A percentile compares a stretch with the other conserved stretches of the same genome.
phyloP scores from a whole-genome alignment of 1,140 invertebrate genomes.

The Brachionus angularis region DNA sequence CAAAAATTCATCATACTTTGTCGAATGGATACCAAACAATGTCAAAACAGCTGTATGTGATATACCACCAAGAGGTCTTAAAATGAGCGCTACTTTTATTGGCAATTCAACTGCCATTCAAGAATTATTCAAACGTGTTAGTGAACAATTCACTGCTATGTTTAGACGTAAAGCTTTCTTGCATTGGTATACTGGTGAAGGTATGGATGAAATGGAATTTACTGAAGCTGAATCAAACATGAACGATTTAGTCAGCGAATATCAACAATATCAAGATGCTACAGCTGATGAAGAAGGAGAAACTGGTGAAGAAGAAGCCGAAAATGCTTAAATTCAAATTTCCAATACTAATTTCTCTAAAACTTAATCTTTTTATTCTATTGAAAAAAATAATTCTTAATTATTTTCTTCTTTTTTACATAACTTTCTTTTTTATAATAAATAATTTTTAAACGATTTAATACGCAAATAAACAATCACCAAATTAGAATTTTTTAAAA shows the following conservation, averaged over 20 bases:
- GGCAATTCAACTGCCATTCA: constrained; percentile 44
- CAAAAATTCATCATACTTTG: constrained; percentile 70
- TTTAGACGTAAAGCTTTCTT: constrained; percentile 85
- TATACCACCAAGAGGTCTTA: constrained; percentile 80
- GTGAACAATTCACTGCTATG: constrained; percentile 82
- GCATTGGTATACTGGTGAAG: constrained; percentile 75
- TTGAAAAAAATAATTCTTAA: too few relatives aligned
- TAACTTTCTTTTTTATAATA: too few relatives aligned
- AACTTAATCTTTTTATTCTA: too few relatives aligned
- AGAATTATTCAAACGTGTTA: constrained; percentile 44
- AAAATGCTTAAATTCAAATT: constrained; percentile 15
- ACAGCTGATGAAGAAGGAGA: constrained; percentile 44
- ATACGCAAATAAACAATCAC: too few relatives aligned
- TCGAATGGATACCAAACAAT: constrained; percentile 90
- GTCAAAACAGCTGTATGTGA: constrained; percentile 87
- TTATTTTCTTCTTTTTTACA: too few relatives aligned
- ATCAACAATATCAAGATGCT: constrained; percentile 73
- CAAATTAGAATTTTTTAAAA: too few relatives aligned
- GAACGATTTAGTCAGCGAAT: constrained; percentile 77
- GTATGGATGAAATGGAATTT: constrained; percentile 65
- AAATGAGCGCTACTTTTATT: constrained; percentile 86
- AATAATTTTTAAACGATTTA: too few relatives aligned
- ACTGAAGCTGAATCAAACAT: constrained; percentile 68
- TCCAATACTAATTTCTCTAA: too few relatives aligned
- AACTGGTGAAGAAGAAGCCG: constrained; percentile 41